These are phyloP conservation scores for Theristicus caerulescens DNA, from an alignment of 2,113 vertebrate species.

Conservation along the genomic window DNA sequence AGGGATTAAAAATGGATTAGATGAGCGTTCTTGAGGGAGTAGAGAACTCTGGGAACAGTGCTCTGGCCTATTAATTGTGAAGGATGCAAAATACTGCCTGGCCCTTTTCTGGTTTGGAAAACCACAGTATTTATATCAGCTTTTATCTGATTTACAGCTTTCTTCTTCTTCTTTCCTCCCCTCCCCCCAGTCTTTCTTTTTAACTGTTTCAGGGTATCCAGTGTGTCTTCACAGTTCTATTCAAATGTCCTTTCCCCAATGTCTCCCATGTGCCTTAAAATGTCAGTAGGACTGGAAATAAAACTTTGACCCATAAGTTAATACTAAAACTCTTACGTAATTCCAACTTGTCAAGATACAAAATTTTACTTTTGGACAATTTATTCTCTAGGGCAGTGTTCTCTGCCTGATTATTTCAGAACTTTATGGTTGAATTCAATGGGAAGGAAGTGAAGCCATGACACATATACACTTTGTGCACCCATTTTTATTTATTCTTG, in stretches of 20 bases:
- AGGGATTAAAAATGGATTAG: constrained; percentile 3
- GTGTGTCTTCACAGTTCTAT: neutral
- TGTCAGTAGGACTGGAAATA: neutral
- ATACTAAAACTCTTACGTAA: neutral
- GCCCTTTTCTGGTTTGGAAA: neutral
- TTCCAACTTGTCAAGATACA: neutral
- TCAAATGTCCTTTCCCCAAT: neutral
- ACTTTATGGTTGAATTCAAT: neutral
- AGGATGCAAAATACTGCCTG: neutral
- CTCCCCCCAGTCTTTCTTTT: neutral
- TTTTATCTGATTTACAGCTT: neutral
- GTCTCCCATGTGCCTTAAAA: neutral
- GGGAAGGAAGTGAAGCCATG: neutral
- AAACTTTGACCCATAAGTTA: neutral
- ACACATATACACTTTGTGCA: neutral
- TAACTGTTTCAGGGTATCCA: neutral
- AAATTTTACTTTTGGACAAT: neutral
- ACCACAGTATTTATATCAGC: neutral
- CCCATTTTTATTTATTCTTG: neutral
- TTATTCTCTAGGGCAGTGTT: neutral
- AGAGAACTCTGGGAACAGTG: neutral
- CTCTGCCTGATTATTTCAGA: neutral
- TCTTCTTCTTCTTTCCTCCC: neutral
- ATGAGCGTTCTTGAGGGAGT: neutral
- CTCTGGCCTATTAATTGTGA: constrained; percentile 17